A percentile compares a stretch with the other conserved stretches of the same genome.
Conservation (phyloP, 2,888 invertebrate species). For the Sesia apiformis region DNA sequence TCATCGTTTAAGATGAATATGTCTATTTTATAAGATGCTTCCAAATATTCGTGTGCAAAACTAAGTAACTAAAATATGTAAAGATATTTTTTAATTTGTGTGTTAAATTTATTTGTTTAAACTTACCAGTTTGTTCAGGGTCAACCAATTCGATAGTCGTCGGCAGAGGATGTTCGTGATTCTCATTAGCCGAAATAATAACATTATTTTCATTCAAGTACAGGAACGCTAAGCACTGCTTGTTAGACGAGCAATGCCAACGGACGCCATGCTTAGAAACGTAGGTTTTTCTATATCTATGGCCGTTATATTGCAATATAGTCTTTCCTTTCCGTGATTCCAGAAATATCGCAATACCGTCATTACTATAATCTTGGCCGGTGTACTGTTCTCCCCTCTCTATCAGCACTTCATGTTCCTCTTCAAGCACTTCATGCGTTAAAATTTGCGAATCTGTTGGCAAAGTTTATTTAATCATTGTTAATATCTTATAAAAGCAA, state of each 20-base stretch:
- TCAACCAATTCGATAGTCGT: constrained; percentile 15
- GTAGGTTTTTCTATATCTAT: constrained; percentile 43
- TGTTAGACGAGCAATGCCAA: constrained; percentile 45
- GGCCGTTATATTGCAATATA: constrained; percentile 39
- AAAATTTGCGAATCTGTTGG: too few species aligned
- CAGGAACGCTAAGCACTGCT: constrained; percentile 40
- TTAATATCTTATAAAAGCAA: too few species aligned
- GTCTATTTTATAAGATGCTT: too few species aligned
- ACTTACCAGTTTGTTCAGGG: constrained; percentile 25
- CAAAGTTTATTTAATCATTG: too few species aligned
- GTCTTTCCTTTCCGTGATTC: constrained; percentile 39
- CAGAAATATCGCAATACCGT: constrained; percentile 30
- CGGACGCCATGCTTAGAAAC: constrained; percentile 34
- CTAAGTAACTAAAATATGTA: too few species aligned
- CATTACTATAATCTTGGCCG: neutral
- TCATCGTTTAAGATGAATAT: too few species aligned
- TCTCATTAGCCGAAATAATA: constrained; percentile 34
- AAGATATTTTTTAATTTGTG: neutral
- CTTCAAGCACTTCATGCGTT: too few species aligned
- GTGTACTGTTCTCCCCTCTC: too few species aligned
- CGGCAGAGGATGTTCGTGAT: constrained; percentile 30
- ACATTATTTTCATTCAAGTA: constrained; percentile 42
- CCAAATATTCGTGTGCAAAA: too few species aligned
- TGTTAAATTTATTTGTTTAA: neutral
- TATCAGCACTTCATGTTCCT: too few species aligned